Evolutionary conservation across 2,113 vertebrate genomes (phyloP).

Genomic region (Morone saxatilis): DNA sequence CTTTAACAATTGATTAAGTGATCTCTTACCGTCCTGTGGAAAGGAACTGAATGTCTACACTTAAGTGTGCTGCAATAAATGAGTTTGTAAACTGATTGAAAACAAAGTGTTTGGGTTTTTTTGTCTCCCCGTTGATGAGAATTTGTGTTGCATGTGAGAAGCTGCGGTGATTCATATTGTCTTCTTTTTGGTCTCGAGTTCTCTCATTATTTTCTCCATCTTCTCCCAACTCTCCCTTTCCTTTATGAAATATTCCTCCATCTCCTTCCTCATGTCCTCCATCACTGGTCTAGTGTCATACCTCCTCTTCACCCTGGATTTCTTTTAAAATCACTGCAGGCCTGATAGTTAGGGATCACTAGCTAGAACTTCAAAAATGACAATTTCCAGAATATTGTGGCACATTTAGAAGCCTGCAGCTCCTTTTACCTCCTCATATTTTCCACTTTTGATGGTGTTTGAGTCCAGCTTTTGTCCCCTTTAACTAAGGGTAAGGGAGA

Average conservation of each 20-base stretch:
- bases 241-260: background rate
- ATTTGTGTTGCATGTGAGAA: background rate
- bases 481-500: background rate
- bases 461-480: background rate
- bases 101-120: background rate
- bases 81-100: conserved; percentile 72
- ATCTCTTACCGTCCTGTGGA: conserved; percentile 80
- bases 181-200: background rate
- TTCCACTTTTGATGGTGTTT: background rate
- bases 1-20: conserved; percentile 62
- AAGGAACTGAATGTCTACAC: conserved; percentile 79
- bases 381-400: background rate
- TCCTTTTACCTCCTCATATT: background rate
- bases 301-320: background rate
- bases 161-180: background rate
- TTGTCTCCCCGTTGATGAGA: background rate
- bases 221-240: background rate
- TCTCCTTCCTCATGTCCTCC: background rate
- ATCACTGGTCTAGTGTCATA: background rate
- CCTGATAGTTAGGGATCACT: background rate
- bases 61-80: conserved; percentile 82
- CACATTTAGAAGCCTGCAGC: background rate
- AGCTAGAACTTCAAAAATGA: background rate
- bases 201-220: background rate
- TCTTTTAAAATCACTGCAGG: background rate